Evolutionary conservation across 2,113 vertebrate genomes (phyloP), one percentile per base, ranked within the genome.

Genomic region (Rissa tridactyla): DNA sequence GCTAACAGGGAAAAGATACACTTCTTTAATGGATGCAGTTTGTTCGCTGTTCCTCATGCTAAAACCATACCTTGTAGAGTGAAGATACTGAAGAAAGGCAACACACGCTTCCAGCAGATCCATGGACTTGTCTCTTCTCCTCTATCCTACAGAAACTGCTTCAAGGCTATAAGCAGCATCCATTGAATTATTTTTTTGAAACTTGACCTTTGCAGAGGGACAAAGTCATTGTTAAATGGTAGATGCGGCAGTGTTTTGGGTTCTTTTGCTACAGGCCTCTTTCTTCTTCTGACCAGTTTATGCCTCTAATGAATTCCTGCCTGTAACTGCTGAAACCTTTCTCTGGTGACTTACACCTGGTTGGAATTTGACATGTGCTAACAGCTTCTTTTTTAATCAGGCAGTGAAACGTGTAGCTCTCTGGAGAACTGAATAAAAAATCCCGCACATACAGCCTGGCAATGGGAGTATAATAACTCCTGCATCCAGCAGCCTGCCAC

Each of bases 161-260:
- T 64, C 55, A 68, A 66, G 10, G 21, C 25, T 61, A 11, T 46
- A 4, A 65, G 25, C 18, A 83, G 8, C 27, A 76, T 12, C 25
- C 11, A 13, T 9, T 44, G 6, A 70, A 93, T 52, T 62, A 47
- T 61, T 60, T 83, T 83, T 51, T 75, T 62, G 16, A 70, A 54
- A 52, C 49, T 15, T 70, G 10, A 49, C 17, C 12, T 78, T 75
- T 82, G 21, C 42, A 73, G 25, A 73, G 19, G 21, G 15, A 44
- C 16, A 61, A 86, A 44, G 11, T 25, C 52, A 69, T 47, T 51
- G 5, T 65, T 77, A 80, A 40, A 13, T 38, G 25, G 36, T 49
- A 66, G 32, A 49, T 4, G 5, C 38, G 2, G 5, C 21, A 7
- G 11, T 42, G 2, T 0, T 80, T 86, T 1, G 27, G 1, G 14